phyloP scores from a whole-genome alignment of 2,797 vertebrate genomes.

The Gymnothorax javanicus region DNA sequence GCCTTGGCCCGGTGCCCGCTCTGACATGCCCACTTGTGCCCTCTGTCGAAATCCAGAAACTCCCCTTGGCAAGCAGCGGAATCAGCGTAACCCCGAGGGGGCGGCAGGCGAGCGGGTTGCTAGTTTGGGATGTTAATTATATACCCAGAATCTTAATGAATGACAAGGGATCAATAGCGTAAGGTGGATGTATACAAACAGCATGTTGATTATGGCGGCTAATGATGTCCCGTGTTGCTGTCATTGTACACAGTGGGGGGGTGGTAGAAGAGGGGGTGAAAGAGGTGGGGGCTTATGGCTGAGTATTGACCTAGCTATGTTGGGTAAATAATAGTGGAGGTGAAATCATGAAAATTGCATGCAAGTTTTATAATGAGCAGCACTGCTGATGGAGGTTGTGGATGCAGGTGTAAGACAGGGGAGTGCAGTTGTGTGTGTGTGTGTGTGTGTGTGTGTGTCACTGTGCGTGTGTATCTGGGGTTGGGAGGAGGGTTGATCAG shows the following conservation, averaged over 20 bases:
- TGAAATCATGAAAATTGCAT: neutral
- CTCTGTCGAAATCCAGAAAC: slow-evolving; percentile 69
- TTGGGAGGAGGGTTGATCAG: slow-evolving; percentile 37
- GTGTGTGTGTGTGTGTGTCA: no score
- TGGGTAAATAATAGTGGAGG: neutral
- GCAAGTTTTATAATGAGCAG: neutral
- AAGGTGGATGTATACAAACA: slow-evolving; percentile 83
- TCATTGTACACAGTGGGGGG: slow-evolving; percentile 42
- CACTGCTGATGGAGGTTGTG: neutral
- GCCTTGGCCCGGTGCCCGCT: slow-evolving; percentile 77
- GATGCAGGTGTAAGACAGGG: neutral
- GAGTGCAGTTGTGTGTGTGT: neutral
- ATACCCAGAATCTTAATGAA: slow-evolving; percentile 81
- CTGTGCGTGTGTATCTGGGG: no score
- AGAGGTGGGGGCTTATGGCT: slow-evolving; percentile 35
- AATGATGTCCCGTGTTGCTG: slow-evolving; percentile 73
- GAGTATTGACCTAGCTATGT: neutral
- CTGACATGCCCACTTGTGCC: slow-evolving; percentile 79
- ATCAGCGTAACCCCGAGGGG: slow-evolving; percentile 76
- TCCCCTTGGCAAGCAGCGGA: slow-evolving; percentile 75
- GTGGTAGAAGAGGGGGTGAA: slow-evolving; percentile 36
- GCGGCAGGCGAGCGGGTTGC: slow-evolving; percentile 51
- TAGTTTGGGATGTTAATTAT: slow-evolving; percentile 79
- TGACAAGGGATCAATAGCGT: slow-evolving; percentile 82
- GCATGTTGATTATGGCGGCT: slow-evolving; percentile 77